Conservation (phyloP, 2,888 invertebrate genomes). For the Hoplodrina blanda region DNA sequence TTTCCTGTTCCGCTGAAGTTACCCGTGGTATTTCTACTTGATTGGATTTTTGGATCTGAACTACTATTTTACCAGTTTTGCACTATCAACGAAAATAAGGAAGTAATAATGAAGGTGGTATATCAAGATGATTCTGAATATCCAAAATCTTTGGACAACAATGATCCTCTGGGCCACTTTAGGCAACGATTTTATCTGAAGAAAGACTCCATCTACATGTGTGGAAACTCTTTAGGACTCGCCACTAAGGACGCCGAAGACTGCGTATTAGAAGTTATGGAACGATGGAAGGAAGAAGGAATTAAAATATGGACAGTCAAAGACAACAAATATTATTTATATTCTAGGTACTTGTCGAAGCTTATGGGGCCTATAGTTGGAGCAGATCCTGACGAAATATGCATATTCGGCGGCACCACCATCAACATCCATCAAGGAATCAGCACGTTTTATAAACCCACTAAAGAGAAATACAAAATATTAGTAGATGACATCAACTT, state of each 20-base stretch:
- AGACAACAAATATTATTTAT: constrained; percentile 78
- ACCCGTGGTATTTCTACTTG: not conserved
- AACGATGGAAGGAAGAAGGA: constrained; percentile 80
- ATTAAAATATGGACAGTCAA: constrained; percentile 80
- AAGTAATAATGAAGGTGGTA: constrained; percentile 65
- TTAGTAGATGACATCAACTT: constrained; percentile 84
- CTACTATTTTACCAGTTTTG: not conserved
- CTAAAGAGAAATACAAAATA: constrained; percentile 78
- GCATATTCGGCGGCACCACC: constrained; percentile 77
- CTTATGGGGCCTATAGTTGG: constrained; percentile 82
- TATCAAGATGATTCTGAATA: constrained; percentile 75
- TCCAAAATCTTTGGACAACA: constrained; percentile 77
- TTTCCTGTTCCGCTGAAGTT: not conserved
- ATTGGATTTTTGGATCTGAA: not conserved
- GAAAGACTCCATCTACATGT: constrained; percentile 79
- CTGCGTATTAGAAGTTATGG: constrained; percentile 67
- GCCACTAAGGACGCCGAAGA: constrained; percentile 81
- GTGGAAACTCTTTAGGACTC: constrained; percentile 84
- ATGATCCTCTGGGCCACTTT: constrained; percentile 78
- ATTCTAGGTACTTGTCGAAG: constrained; percentile 73
- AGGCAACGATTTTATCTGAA: constrained; percentile 78
- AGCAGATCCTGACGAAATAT: constrained; percentile 78
- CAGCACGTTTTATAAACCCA: constrained; percentile 83
- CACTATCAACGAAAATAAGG: not conserved
- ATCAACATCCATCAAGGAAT: constrained; percentile 81